phyloP scores from a whole-genome alignment of 2,888 invertebrate species.

The Dyspetes luteomarginatus region DNA sequence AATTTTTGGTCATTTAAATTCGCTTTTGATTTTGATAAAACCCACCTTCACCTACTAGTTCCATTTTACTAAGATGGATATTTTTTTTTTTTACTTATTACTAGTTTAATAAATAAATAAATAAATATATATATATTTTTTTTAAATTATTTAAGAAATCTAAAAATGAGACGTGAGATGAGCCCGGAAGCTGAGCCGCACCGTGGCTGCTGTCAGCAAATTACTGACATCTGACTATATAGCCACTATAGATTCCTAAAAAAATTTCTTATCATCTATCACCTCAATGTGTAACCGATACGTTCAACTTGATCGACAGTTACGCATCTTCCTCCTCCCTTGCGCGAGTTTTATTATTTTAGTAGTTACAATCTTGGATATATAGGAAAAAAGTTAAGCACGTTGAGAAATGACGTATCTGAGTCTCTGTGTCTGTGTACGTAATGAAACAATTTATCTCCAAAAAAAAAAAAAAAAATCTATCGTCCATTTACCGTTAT shows the following conservation, averaged over 20 bases:
- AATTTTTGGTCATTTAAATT: constrained; percentile 10
- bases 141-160: neutral
- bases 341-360: neutral
- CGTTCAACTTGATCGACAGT: constrained; percentile 14
- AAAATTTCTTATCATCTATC: constrained; percentile 48
- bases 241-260: constrained; percentile 37
- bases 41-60: constrained; percentile 59
- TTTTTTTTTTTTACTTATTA: too few relatives aligned
- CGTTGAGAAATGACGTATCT: too few relatives aligned
- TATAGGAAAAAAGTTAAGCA: too few relatives aligned
- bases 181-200: constrained; percentile 45
- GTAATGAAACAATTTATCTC: too few relatives aligned
- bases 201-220: constrained; percentile 32
- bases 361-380: too few relatives aligned
- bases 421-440: neutral
- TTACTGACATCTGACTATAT: too few relatives aligned
- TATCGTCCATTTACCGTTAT: too few relatives aligned
- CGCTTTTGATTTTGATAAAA: neutral
- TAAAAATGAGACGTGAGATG: neutral
- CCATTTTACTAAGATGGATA: constrained; percentile 43
- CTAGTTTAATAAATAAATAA: neutral
- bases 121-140: neutral
- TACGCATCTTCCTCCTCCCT: constrained; percentile 1
- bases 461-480: too few relatives aligned
- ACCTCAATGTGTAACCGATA: constrained; percentile 43